Evolutionary conservation across 2,888 invertebrate species (phyloP).

Genomic region (Harpagoxenus sublaevis): DNA sequence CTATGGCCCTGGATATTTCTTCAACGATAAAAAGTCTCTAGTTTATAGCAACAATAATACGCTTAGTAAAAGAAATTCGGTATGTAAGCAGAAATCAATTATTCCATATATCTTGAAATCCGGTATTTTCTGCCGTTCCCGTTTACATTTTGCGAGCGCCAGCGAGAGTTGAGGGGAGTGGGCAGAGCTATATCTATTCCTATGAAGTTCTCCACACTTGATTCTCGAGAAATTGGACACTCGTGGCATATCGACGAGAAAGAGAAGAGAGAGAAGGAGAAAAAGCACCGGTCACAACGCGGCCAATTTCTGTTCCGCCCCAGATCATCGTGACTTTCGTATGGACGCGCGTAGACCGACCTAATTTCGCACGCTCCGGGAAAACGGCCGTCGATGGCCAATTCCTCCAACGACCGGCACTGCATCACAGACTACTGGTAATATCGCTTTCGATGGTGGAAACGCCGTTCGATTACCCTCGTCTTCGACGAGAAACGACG

Average conservation of each 20-base stretch:
- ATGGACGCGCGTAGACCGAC: slow-evolving; percentile 48
- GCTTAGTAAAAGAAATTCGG: slow-evolving; percentile 2
- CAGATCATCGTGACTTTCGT: slow-evolving; percentile 53
- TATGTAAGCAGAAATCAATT: slow-evolving; percentile 35
- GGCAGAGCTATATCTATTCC: slow-evolving; percentile 7
- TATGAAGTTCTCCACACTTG: slow-evolving; percentile 27
- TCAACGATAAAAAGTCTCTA: neutral
- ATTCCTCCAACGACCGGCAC: slow-evolving; percentile 47
- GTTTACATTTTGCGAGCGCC: slow-evolving; percentile 21
- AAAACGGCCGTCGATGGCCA: slow-evolving; percentile 53
- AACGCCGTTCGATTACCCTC: slow-evolving; percentile 58
- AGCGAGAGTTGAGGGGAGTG: neutral
- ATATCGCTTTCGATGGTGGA: slow-evolving; percentile 57
- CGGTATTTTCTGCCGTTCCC: neutral
- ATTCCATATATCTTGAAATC: slow-evolving; percentile 9
- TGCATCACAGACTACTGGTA: slow-evolving; percentile 55
- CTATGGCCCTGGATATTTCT: neutral
- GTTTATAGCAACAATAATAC: slow-evolving; percentile 17
- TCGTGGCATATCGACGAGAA: slow-evolving; percentile 24
- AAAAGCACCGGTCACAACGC: slow-evolving; percentile 41
- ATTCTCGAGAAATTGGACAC: slow-evolving; percentile 43
- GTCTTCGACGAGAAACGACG: slow-evolving; percentile 38
- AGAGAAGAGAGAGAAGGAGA: neutral
- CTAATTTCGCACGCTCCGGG: slow-evolving; percentile 58
- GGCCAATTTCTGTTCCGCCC: slow-evolving; percentile 50